Percentiles rank a stretch among this genome's conserved stretches.
These are phyloP conservation scores for Polypterus senegalus DNA, from an alignment of 2,113 vertebrate genomes.

Conservation along the genomic window DNA sequence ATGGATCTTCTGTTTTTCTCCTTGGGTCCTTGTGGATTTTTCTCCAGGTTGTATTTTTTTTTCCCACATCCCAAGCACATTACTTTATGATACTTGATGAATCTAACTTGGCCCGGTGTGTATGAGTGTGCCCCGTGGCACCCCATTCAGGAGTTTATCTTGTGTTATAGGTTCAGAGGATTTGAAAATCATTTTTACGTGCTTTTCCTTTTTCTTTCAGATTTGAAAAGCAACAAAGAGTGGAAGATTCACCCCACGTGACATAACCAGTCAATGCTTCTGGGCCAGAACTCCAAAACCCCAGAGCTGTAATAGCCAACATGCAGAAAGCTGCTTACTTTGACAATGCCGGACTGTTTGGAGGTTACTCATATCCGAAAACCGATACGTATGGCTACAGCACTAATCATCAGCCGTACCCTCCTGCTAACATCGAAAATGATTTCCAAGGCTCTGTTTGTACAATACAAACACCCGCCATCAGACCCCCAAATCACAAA, in stretches of 20 bases:
- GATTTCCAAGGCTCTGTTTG: conserved; percentile 85
- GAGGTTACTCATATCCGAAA: conserved; percentile 85
- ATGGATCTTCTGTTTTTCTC: too few relatives aligned
- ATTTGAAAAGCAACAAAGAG: conserved; percentile 39
- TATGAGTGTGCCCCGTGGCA: too few relatives aligned
- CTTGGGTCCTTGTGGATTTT: too few relatives aligned
- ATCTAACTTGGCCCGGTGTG: too few relatives aligned
- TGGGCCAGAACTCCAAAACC: conserved; percentile 69
- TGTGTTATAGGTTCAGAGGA: too few relatives aligned
- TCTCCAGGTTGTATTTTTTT: too few relatives aligned
- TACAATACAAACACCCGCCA: conserved; percentile 73
- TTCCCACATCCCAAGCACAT: too few relatives aligned
- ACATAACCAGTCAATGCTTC: conserved; percentile 74
- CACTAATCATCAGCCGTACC: conserved; percentile 73
- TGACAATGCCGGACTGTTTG: conserved; percentile 91
- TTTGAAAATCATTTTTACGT: too few relatives aligned
- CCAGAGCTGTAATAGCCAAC: conserved; percentile 60
- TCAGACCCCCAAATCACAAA: conserved; percentile 71
- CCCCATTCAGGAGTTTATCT: too few relatives aligned
- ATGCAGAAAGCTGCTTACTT: conserved; percentile 98
- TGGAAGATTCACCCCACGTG: conserved; percentile 66
- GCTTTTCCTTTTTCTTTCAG: conserved; percentile 31
- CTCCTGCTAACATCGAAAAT: conserved; percentile 65
- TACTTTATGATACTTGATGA: too few relatives aligned
- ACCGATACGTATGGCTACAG: conserved; percentile 79